Percentiles rank a stretch among this genome's conserved stretches.
These are phyloP conservation scores for Scalopus aquaticus DNA, from an alignment of 2,113 vertebrate genomes.

Conservation along the genomic window DNA sequence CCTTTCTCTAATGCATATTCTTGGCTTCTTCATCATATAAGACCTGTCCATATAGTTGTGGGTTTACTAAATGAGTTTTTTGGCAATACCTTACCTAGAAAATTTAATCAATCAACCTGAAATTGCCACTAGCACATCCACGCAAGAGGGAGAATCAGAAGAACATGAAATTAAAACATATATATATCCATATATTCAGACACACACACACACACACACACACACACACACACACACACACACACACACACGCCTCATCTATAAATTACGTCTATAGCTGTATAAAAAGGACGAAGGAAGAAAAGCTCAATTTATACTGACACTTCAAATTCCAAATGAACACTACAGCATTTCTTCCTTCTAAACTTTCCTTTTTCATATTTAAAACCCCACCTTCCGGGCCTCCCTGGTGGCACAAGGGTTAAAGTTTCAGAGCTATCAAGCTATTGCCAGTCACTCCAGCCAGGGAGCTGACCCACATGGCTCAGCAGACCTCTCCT, in stretches of 20 bases:
- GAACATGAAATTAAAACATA: not conserved
- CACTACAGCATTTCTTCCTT: not conserved
- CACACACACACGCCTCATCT: not conserved
- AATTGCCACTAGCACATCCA: not conserved
- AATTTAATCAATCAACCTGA: constrained; percentile 35
- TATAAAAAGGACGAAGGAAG: not conserved
- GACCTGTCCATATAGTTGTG: too few relatives aligned
- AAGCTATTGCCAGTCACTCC: too few relatives aligned
- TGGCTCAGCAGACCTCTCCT: too few relatives aligned
- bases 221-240: not conserved
- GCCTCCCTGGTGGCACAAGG: too few relatives aligned
- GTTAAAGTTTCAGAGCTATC: too few relatives aligned
- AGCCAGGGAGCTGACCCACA: not conserved
- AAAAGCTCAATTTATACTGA: not conserved
- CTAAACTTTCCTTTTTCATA: not conserved
- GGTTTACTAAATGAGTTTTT: not conserved
- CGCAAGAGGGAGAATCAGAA: not conserved
- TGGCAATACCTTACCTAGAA: not conserved
- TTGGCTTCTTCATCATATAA: too few relatives aligned
- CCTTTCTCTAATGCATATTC: too few relatives aligned
- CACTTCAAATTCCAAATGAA: not conserved
- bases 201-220: not conserved
- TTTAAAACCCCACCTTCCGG: not conserved
- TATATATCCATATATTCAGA: not conserved
- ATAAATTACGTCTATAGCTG: not conserved